Percentiles rank a stretch among this genome's conserved stretches.
phyloP scores from a whole-genome alignment of 92 coral and sea anemone genomes.

The Nematostella vectensis region DNA sequence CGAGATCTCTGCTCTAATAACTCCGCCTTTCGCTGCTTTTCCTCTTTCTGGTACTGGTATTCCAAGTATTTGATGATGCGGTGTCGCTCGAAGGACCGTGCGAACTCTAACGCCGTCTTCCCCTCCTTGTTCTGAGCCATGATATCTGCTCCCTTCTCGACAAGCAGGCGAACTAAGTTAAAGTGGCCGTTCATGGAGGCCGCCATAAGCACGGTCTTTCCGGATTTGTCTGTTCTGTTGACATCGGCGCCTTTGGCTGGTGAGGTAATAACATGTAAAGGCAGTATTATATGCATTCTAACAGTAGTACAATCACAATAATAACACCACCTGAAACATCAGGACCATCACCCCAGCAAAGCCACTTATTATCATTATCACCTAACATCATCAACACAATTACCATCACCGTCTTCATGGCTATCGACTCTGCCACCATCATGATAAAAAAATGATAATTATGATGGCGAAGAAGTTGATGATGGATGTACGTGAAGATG shows the following conservation, averaged over 20 bases:
- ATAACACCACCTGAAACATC: no score
- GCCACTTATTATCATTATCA: no score
- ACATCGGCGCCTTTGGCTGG: conserved; percentile 79
- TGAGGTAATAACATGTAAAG: neutral
- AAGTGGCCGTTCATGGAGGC: conserved; percentile 96
- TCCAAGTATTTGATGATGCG: conserved; percentile 82
- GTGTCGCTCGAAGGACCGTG: conserved; percentile 83
- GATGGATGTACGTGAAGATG: no score
- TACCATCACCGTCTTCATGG: no score
- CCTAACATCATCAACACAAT: no score
- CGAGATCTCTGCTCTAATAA: conserved; percentile 54
- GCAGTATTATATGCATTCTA: no score
- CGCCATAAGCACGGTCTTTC: conserved; percentile 90
- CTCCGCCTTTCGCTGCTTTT: conserved; percentile 79
- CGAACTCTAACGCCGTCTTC: conserved; percentile 91
- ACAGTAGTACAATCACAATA: no score
- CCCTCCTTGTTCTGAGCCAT: conserved; percentile 80
- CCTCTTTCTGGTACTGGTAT: conserved; percentile 69
- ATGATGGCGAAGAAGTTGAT: no score
- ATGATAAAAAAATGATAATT: no score
- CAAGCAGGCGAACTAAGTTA: conserved; percentile 78
- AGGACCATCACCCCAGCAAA: no score
- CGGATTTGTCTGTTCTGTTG: conserved; percentile 79
- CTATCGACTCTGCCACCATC: no score
- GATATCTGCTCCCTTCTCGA: conserved; percentile 92